These are phyloP conservation scores for Scaptomyza montana DNA, from an alignment of 1,140 invertebrate species.

Conservation along the genomic window DNA sequence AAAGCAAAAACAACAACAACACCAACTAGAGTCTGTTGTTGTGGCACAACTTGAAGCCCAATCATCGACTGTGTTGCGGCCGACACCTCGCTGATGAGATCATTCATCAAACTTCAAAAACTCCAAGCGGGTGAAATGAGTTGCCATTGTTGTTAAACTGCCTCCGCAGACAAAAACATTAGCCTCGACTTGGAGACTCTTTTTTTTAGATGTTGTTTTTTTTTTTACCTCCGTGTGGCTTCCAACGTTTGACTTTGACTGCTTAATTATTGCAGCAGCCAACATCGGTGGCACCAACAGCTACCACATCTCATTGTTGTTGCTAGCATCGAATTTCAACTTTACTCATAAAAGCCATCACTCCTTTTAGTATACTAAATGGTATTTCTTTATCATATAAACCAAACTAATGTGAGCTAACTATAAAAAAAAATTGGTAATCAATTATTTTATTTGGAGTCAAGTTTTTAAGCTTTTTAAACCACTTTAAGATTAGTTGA, in stretches of 20 bases:
- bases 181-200: slow-evolving; percentile 28
- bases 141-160: slow-evolving; percentile 71
- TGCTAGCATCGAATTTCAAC: slow-evolving; percentile 6
- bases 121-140: slow-evolving; percentile 69
- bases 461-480: too few relatives aligned
- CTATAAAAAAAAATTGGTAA: not conserved
- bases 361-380: not conserved
- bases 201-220: slow-evolving; percentile 7
- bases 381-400: slow-evolving; percentile 1
- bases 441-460: too few relatives aligned
- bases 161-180: slow-evolving; percentile 20
- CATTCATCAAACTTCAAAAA: slow-evolving; percentile 77
- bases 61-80: slow-evolving; percentile 65
- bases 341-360: slow-evolving; percentile 1
- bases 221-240: slow-evolving; percentile 30
- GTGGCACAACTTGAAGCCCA: slow-evolving; percentile 38
- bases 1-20: not conserved
- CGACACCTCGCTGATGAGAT: slow-evolving; percentile 83
- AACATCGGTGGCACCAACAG: slow-evolving; percentile 22
- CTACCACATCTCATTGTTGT: not conserved
- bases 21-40: slow-evolving; percentile 3
- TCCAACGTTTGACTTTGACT: slow-evolving; percentile 62
- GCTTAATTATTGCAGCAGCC: slow-evolving; percentile 66
- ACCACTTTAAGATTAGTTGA: too few relatives aligned
- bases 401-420: not conserved